Conservation (phyloP, 2,888 invertebrate species). For the Rhopalosiphum nymphaeae region DNA sequence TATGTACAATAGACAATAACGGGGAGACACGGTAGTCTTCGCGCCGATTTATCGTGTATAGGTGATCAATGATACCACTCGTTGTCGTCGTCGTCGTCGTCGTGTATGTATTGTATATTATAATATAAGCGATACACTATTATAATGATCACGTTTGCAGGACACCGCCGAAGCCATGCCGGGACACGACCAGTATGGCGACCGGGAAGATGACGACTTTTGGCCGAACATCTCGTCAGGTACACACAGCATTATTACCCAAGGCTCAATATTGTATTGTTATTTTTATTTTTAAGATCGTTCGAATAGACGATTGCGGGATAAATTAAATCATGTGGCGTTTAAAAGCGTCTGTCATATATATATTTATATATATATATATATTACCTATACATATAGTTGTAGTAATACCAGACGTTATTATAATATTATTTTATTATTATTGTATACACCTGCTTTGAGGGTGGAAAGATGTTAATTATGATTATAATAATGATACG, state of each 20-base stretch:
- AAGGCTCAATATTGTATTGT: not conserved
- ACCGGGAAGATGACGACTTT: constrained; percentile 65
- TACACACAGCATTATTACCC: not conserved
- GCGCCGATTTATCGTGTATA: not conserved
- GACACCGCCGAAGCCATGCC: constrained; percentile 37
- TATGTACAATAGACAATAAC: not conserved
- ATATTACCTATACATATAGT: too few species aligned
- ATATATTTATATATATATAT: too few species aligned
- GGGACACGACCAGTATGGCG: constrained; percentile 52
- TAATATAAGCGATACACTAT: not conserved
- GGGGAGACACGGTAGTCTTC: not conserved
- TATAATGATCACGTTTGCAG: constrained; percentile 40
- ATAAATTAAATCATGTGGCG: not conserved
- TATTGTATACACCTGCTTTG: not conserved
- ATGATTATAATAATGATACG: not conserved
- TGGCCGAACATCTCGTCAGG: constrained; percentile 67
- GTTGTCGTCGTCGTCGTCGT: not conserved
- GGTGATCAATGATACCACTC: constrained; percentile 2
- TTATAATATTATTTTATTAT: not conserved
- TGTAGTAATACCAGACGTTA: not conserved
- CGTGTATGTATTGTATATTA: not conserved
- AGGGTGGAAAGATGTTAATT: not conserved
- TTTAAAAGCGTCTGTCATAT: not conserved
- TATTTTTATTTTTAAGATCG: not conserved
- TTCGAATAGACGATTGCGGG: not conserved